phyloP scores from a whole-genome alignment of 2,888 invertebrate genomes.

The Melanotus villosus region DNA sequence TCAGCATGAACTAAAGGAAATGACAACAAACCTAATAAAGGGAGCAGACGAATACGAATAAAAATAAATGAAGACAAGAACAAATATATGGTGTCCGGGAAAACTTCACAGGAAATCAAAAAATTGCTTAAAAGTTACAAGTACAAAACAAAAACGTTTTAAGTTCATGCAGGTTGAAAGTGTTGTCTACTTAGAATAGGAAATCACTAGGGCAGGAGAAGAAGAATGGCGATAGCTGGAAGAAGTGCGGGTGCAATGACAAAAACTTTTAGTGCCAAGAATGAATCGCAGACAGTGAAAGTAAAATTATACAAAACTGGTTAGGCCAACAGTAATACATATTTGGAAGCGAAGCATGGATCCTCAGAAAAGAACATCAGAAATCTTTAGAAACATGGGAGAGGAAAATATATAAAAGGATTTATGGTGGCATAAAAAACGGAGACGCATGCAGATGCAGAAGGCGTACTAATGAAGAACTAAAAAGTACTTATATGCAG shows the following conservation, averaged over 20 bases:
- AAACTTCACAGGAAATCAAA: too few species aligned
- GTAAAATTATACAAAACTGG: background rate
- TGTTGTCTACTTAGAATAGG: background rate
- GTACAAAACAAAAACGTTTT: too few species aligned
- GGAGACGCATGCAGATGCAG: background rate
- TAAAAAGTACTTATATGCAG: background rate
- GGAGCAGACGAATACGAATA: background rate
- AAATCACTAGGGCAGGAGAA: background rate
- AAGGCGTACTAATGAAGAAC: background rate
- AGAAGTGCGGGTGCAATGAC: background rate
- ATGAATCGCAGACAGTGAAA: background rate
- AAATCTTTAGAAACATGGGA: background rate
- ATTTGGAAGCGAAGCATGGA: too few species aligned
- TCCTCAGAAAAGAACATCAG: background rate
- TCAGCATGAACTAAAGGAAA: too few species aligned
- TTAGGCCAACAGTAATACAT: background rate
- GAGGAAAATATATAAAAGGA: background rate
- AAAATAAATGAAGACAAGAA: too few species aligned
- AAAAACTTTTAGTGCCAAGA: background rate
- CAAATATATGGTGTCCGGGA: too few species aligned
- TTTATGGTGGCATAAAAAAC: background rate
- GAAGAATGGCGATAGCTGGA: background rate
- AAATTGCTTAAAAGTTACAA: too few species aligned
- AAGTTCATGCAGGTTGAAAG: too few species aligned
- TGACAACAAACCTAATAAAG: background rate